These are phyloP conservation scores for Ceyx melanurus DNA, from an alignment of 2,113 vertebrate species.

Conservation along the genomic window DNA sequence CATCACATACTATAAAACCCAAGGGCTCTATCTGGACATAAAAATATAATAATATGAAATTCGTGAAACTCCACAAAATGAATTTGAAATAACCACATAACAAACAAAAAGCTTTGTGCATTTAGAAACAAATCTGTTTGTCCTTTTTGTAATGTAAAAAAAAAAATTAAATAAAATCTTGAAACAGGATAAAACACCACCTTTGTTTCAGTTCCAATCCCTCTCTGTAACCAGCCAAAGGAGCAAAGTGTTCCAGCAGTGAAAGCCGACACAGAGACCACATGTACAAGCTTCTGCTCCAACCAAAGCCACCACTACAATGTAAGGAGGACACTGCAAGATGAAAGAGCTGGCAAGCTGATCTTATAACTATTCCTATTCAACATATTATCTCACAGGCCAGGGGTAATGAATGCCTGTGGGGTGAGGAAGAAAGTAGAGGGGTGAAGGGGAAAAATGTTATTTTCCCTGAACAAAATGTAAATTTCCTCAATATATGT, in stretches of 20 bases:
- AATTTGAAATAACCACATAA: neutral
- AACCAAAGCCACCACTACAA: fast-evolving
- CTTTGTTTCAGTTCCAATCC: neutral
- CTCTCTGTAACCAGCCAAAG: neutral
- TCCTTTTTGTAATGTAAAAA: neutral
- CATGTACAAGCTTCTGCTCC: neutral
- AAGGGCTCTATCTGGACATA: neutral
- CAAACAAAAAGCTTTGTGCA: neutral
- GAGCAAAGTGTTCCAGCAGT: neutral
- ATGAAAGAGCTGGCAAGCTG: neutral
- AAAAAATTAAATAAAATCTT: neutral
- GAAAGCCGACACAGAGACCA: neutral
- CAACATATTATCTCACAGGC: neutral
- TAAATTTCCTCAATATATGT: neutral
- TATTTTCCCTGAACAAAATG: neutral
- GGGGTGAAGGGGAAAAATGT: neutral
- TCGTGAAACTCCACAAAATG: neutral
- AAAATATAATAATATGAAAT: neutral
- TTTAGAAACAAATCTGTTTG: neutral
- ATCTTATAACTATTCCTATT: neutral
- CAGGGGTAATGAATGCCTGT: fast-evolving
- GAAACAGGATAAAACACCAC: neutral
- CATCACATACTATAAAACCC: neutral
- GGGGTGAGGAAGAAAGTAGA: neutral
- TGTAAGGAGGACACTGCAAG: neutral